These are phyloP conservation scores for Dyspetes luteomarginatus DNA, from an alignment of 2,888 invertebrate genomes.

Conservation along the genomic window DNA sequence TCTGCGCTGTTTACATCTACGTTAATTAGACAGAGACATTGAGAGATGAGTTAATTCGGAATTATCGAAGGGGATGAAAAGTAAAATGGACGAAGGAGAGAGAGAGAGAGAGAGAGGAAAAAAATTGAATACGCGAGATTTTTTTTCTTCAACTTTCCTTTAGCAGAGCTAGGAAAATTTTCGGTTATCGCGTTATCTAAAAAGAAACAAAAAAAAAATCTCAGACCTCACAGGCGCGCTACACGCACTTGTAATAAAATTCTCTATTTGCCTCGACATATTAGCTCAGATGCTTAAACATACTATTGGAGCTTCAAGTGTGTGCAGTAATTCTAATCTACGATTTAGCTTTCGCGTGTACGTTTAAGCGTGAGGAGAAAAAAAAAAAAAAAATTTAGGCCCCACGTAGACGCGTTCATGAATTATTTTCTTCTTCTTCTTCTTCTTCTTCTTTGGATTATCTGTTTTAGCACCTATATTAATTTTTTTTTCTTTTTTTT, in stretches of 20 bases:
- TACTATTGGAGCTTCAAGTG: constrained; percentile 30
- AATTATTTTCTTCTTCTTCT: background rate
- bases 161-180: background rate
- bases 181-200: background rate
- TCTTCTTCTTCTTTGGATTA: constrained; percentile 34
- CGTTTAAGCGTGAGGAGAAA: too few relatives aligned
- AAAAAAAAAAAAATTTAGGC: background rate
- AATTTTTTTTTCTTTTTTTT: constrained; percentile 6
- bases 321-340: constrained; percentile 2
- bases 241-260: background rate
- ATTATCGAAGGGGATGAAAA: constrained; percentile 12
- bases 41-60: constrained; percentile 50
- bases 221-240: background rate
- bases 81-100: constrained; percentile 2
- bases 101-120: constrained; percentile 16
- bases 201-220: background rate
- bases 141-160: background rate
- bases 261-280: constrained; percentile 20
- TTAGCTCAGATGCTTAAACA: constrained; percentile 4
- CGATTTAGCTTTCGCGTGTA: constrained; percentile 10
- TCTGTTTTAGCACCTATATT: constrained; percentile 16
- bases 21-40: constrained; percentile 48
- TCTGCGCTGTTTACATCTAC: constrained; percentile 24
- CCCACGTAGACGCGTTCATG: background rate
- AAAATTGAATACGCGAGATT: background rate